Evolutionary conservation across 2,113 vertebrate genomes (phyloP), one percentile per base, ranked within the genome.

Genomic region (Ailurus styani): DNA sequence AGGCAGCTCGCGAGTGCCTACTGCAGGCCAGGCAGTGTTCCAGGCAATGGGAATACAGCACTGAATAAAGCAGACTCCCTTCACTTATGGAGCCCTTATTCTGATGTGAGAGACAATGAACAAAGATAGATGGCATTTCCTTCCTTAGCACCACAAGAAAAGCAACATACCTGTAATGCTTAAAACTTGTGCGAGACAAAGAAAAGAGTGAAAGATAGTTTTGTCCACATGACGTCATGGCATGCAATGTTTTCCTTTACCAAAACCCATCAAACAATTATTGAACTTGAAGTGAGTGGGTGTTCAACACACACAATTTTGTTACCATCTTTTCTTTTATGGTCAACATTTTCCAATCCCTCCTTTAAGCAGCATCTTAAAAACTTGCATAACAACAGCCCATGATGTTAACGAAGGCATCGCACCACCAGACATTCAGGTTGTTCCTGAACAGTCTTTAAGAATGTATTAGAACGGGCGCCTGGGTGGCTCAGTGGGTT

Each of bases 1-100:
- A 17, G 40, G 68, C 14, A 1, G 9, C 3, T 13, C 29, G 1
- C 5, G 10, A 29, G 60, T 3, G 27, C 37, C 37, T 64, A 9
- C 18, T 1, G 3, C 7, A 0, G 3, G 14, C 14, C 11, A 5
- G 21, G 6, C 47, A 1, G 3, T 1, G n/a, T 20, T n/a, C 62
- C 25, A 7, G 34, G 23, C 12, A 5, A 5, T 3, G 15, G n/a
- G 25, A 34, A 11, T 13, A 10, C 5, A 21, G 60, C 37, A 10
- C 29, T 3, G n/a, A 34, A 13, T 55, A 11, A 31, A 37, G 47
- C 14, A 29, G 5, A 4, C 11, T 15, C 47, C 25, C 12, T 57
- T 20, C 0, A 2, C 23, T 20, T 5, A 2, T 0, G 40, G 47
- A 95, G 25, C 50, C n/a, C 4, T 0, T 9, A 11, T 27, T 72